Base-by-base conservation (phyloP, 2,888 invertebrate species). In the Odontothrips loti region DNA sequence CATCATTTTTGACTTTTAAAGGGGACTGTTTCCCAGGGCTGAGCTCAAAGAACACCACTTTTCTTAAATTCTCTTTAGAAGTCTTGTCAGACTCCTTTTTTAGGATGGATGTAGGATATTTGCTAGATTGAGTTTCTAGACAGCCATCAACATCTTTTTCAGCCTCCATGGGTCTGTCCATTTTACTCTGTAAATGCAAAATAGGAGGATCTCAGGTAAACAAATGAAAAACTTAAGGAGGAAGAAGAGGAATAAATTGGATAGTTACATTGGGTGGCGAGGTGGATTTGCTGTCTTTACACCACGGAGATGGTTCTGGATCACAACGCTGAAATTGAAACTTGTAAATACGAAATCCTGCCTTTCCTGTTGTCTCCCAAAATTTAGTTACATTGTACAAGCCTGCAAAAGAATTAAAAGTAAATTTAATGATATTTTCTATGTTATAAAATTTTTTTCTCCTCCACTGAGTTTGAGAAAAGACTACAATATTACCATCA, bases 261-360 rank as follows among this genome's bases (percentile, higher is more conserved):
- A 15, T 58, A 58, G 34, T 6, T 43, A 43, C 58, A 20, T 58
- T 15, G 17, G 20, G 20, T 15, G 58, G 58, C 6, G 15, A 15
- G 58, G 34, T 43, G 34, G 34, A 43, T 43, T 43, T 43, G 58
- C 58, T 20, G 27, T 75, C 27, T 75, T 75, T 81, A 9, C 79
- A 80, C 83, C 83, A 83, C 0, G 83, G 83, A 20, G 82, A 81
- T 20, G 82, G 82, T 27, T 75, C 82, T 79, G 88, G 88, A 81
- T 86, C 85, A 63, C 85, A 85, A 23, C 88, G 84, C 34, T 83
- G 84, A 81, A 88, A 84, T 6, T 86, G 87, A 86, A 87, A 88
- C 83, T 87, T 87, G 85, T 86, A 87, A 34, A 88, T 87, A n/a
- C 85, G 84, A 84, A 86, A 87, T 1, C 88, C 88, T 20, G 87